A percentile compares a stretch with the other conserved stretches of the same genome.
phyloP scores from a whole-genome alignment of 2,888 invertebrate genomes.

The Clivina fossor region DNA sequence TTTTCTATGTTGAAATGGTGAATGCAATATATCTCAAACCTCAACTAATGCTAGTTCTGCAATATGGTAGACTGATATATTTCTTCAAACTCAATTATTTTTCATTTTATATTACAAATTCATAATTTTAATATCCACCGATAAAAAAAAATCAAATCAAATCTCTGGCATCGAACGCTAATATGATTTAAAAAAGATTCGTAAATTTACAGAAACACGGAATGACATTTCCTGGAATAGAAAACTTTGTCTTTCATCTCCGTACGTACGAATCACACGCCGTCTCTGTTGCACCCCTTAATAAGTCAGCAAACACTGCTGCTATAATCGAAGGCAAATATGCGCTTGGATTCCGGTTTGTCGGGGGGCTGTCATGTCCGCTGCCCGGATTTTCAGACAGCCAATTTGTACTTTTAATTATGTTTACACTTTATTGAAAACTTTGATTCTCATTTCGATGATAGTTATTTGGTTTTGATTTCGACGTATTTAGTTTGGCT shows the following conservation, averaged over 20 bases:
- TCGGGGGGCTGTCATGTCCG: background rate
- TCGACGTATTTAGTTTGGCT: too few relatives aligned
- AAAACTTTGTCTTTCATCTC: conserved; percentile 6
- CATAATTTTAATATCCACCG: too few relatives aligned
- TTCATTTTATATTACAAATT: too few relatives aligned
- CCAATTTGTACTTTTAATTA: conserved; percentile 23
- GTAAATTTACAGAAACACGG: background rate
- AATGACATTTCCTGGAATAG: conserved; percentile 16
- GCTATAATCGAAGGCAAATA: conserved; percentile 25
- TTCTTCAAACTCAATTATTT: too few relatives aligned
- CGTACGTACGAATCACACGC: background rate
- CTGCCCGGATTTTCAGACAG: conserved; percentile 16
- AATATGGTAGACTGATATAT: too few relatives aligned
- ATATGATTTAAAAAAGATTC: conserved; percentile 25
- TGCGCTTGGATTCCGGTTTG: conserved; percentile 3
- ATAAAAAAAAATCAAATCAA: conserved; percentile 14
- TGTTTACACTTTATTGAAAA: conserved; percentile 22
- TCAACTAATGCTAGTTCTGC: too few relatives aligned
- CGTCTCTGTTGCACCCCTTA: conserved; percentile 15
- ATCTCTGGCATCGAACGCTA: conserved; percentile 17
- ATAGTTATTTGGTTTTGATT: conserved; percentile 5
- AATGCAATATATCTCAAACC: too few relatives aligned
- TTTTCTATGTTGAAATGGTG: too few relatives aligned
- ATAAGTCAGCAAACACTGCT: conserved; percentile 24
- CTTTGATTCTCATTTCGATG: conserved; percentile 7